Evolutionary conservation across 2,888 invertebrate species (phyloP).

Genomic region (Eupeodes latifasciatus): DNA sequence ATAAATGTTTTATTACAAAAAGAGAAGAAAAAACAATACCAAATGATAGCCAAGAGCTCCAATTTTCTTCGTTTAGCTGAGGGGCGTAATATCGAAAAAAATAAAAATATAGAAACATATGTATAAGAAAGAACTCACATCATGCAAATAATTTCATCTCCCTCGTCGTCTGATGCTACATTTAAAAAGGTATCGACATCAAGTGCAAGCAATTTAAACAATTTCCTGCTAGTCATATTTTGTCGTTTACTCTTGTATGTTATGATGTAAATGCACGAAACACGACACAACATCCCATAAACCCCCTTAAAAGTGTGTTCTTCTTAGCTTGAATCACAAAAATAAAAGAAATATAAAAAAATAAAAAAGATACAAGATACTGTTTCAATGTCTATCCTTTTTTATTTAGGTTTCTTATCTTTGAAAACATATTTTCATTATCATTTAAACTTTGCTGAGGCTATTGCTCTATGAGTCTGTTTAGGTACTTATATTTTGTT

Average conservation of each 20-base stretch:
- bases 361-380: background rate
- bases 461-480: constrained; percentile 31
- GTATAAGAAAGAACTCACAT: constrained; percentile 20
- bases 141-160: constrained; percentile 59
- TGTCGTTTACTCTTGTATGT: background rate
- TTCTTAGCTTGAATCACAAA: background rate
- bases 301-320: background rate
- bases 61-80: constrained; percentile 16
- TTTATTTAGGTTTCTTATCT: constrained; percentile 35
- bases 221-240: constrained; percentile 45
- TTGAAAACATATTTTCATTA: constrained; percentile 61
- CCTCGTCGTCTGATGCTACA: background rate
- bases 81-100: constrained; percentile 23
- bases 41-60: constrained; percentile 14
- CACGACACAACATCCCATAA: constrained; percentile 13
- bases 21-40: background rate
- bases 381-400: constrained; percentile 3
- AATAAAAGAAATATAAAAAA: background rate
- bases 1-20: constrained; percentile 14
- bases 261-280: background rate
- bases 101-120: constrained; percentile 20
- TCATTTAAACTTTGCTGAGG: constrained; percentile 60
- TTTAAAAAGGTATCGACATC: constrained; percentile 31
- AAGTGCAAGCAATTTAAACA: constrained; percentile 56
- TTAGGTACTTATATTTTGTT: too few species aligned